Evolutionary conservation across 2,888 invertebrate species (phyloP).

Genomic region (Biston betularia): DNA sequence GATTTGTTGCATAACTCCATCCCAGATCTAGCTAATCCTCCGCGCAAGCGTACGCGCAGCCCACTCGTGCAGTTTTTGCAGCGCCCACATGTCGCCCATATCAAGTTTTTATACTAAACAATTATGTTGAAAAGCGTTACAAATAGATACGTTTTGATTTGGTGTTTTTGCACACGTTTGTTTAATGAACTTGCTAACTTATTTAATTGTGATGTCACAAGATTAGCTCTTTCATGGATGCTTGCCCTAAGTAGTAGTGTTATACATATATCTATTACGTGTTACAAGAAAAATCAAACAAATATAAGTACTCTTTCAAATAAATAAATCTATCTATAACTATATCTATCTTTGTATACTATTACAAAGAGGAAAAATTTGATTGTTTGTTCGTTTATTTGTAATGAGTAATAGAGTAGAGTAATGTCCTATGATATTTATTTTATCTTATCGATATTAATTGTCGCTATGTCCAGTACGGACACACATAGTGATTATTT

Average conservation of each 20-base stretch:
- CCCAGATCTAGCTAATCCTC: conserved; percentile 11
- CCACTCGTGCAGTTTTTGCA: conserved; percentile 19
- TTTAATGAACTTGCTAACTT: conserved; percentile 9
- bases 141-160: conserved; percentile 20
- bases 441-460: too few species aligned
- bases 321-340: too few species aligned
- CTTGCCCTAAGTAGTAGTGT: background rate
- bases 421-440: too few species aligned
- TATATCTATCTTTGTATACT: too few species aligned
- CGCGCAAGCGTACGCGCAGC: conserved; percentile 15
- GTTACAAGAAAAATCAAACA: too few species aligned
- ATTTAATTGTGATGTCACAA: conserved; percentile 12
- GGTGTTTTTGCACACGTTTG: conserved; percentile 21
- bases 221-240: background rate
- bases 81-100: conserved; percentile 17
- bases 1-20: conserved; percentile 13
- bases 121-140: conserved; percentile 22
- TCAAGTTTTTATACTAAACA: conserved; percentile 21
- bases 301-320: too few species aligned
- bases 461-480: too few species aligned
- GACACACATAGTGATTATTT: too few species aligned
- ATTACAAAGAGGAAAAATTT: too few species aligned
- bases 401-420: too few species aligned
- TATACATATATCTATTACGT: too few species aligned
- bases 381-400: too few species aligned